Conservation (phyloP, 2,797 vertebrate species). For the Morelia viridis region DNA sequence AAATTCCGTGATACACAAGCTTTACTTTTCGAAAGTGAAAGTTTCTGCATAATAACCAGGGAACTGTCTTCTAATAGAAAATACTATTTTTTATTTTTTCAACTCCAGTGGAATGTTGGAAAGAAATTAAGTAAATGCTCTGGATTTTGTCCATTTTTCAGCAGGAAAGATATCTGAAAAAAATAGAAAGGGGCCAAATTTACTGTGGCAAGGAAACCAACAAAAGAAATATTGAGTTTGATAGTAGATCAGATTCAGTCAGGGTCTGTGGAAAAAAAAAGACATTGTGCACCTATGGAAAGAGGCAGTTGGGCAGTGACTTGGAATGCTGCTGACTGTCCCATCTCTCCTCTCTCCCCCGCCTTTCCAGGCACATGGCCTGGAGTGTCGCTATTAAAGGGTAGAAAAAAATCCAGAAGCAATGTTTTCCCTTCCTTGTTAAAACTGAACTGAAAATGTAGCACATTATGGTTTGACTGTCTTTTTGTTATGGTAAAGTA, state of each 20-base stretch:
- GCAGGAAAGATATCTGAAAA: background rate
- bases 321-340: background rate
- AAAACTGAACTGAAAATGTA: background rate
- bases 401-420: background rate
- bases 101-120: background rate
- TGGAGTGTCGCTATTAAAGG: background rate
- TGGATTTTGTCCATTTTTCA: background rate
- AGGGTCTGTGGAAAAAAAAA: background rate
- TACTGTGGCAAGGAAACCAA: background rate
- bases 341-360: background rate
- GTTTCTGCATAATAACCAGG: conserved; percentile 19
- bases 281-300: background rate
- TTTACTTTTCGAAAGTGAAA: conserved; percentile 9
- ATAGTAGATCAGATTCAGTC: background rate
- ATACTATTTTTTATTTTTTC: background rate
- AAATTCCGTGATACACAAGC: background rate
- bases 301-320: background rate
- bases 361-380: background rate
- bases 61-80: background rate
- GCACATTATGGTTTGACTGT: background rate
- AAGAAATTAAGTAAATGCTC: background rate
- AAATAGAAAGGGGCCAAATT: background rate
- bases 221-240: background rate
- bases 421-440: background rate
- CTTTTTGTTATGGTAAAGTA: background rate